These are phyloP conservation scores for Ptilorrhoa leucosticta DNA, from an alignment of 2,113 vertebrate genomes.

Conservation along the genomic window DNA sequence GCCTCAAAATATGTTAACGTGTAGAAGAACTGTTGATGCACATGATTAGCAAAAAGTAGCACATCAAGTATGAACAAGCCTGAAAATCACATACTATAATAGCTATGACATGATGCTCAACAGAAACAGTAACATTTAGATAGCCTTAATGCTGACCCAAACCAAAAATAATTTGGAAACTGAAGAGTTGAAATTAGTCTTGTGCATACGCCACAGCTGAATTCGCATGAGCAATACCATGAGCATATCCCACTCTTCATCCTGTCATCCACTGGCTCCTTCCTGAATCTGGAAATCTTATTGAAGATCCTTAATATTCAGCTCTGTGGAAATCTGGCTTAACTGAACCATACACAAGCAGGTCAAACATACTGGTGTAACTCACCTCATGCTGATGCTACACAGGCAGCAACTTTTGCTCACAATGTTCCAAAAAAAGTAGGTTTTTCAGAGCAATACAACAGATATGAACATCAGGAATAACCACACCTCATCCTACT, in stretches of 20 bases:
- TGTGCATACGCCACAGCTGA: background rate
- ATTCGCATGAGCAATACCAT: background rate
- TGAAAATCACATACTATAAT: constrained; percentile 44
- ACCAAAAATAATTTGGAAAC: constrained; percentile 1
- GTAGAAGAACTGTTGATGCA: constrained; percentile 54
- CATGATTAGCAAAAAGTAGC: constrained; percentile 40
- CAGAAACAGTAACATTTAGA: constrained; percentile 15
- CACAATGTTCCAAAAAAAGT: background rate
- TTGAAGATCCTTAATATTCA: background rate
- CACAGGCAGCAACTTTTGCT: background rate
- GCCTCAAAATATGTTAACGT: constrained; percentile 46
- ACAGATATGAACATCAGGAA: background rate
- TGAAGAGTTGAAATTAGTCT: background rate
- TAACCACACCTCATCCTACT: background rate
- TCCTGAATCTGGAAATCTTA: background rate
- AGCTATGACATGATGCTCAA: background rate
- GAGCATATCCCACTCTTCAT: background rate
- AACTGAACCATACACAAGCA: background rate
- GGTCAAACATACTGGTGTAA: background rate
- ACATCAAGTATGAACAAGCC: constrained; percentile 34
- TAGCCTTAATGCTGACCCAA: background rate
- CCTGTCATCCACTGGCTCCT: background rate
- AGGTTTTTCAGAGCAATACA: background rate
- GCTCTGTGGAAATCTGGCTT: background rate
- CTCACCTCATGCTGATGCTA: background rate